Evolutionary conservation across 1,140 invertebrate genomes (phyloP).

Genomic region (Monomorium pharaonis): DNA sequence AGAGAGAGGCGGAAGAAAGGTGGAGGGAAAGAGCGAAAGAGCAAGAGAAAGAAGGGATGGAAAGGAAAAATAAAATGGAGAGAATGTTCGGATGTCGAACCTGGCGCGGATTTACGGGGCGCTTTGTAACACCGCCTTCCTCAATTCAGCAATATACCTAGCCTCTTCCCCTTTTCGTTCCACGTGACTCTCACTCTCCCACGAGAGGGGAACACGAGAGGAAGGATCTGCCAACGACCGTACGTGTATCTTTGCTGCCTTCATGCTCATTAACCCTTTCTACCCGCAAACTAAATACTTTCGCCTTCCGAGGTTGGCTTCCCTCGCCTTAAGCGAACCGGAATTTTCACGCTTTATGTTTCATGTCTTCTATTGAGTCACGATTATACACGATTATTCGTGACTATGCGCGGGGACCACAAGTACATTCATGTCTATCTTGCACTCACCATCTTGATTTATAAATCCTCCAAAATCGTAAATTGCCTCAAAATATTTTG

Average conservation of each 20-base stretch:
- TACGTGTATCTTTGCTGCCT: conserved; percentile 67
- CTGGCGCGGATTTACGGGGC: conserved; percentile 84
- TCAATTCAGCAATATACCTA: conserved; percentile 84
- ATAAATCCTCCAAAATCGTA: neutral
- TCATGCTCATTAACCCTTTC: conserved; percentile 69
- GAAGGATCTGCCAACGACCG: conserved; percentile 55
- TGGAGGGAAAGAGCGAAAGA: conserved; percentile 52
- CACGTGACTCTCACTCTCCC: conserved; percentile 58
- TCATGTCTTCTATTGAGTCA: neutral
- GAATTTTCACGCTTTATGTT: conserved; percentile 18
- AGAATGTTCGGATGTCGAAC: conserved; percentile 85
- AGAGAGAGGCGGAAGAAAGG: conserved; percentile 30
- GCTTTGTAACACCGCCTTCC: conserved; percentile 85
- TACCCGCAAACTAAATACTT: conserved; percentile 65
- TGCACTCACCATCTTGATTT: neutral
- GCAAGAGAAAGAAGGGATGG: conserved; percentile 42
- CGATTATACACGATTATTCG: neutral
- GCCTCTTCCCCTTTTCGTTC: conserved; percentile 65
- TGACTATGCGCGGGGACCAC: neutral
- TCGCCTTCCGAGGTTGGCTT: conserved; percentile 54
- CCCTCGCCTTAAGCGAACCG: conserved; percentile 1
- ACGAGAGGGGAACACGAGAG: conserved; percentile 53
- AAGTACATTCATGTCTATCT: neutral
- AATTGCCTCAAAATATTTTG: neutral
- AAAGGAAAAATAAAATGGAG: conserved; percentile 78